Evolutionary conservation across 2,113 vertebrate species (phyloP).

Genomic region (Melanerpes formicivorus): DNA sequence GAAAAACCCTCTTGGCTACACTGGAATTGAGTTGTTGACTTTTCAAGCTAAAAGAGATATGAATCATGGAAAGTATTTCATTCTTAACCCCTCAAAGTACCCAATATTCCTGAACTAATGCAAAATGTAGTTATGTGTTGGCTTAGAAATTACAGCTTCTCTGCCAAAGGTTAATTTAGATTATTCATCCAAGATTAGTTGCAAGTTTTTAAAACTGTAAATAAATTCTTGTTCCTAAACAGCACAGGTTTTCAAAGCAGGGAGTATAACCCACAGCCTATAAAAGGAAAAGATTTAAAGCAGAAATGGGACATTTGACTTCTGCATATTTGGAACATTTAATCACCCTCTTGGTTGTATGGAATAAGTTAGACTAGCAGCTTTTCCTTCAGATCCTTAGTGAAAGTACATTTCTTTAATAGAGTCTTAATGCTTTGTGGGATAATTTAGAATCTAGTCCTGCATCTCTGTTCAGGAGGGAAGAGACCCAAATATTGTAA

Average conservation of each 20-base stretch:
- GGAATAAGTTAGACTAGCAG: slow-evolving; percentile 28
- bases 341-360: slow-evolving; percentile 56
- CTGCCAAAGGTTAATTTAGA: slow-evolving; percentile 51
- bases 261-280: slow-evolving; percentile 42
- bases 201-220: slow-evolving; percentile 61
- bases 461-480: neutral
- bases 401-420: slow-evolving; percentile 33
- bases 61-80: slow-evolving; percentile 66
- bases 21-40: slow-evolving; percentile 39
- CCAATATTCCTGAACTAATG: slow-evolving; percentile 40
- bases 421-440: slow-evolving; percentile 1
- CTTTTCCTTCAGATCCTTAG: slow-evolving; percentile 21
- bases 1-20: slow-evolving; percentile 53
- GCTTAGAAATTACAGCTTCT: slow-evolving; percentile 19
- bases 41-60: slow-evolving; percentile 54
- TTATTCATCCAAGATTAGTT: slow-evolving; percentile 54
- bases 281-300: slow-evolving; percentile 71
- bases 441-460: neutral
- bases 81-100: slow-evolving; percentile 48
- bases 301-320: slow-evolving; percentile 58
- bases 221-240: slow-evolving; percentile 64
- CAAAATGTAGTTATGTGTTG: slow-evolving; percentile 52
- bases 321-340: slow-evolving; percentile 62
- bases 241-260: slow-evolving; percentile 57
- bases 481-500: neutral